A percentile compares a stretch with the other conserved stretches of the same genome.
These are phyloP conservation scores for Nyctalus aviator DNA, from an alignment of 2,797 vertebrate genomes.

Conservation along the genomic window DNA sequence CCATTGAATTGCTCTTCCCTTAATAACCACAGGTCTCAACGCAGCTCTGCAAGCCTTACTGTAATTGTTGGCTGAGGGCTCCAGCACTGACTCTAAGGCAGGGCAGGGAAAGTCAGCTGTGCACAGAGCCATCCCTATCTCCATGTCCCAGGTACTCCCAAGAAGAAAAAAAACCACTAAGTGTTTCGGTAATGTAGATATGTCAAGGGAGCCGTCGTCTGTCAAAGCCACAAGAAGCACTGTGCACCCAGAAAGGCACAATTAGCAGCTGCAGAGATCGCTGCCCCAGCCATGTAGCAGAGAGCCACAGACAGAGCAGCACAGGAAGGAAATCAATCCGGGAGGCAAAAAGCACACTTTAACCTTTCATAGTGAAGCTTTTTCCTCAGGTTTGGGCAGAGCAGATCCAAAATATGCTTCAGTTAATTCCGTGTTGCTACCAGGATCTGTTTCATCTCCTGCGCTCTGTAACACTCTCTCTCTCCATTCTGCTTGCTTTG, in stretches of 20 bases:
- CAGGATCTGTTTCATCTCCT: neutral
- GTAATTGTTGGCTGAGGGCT: neutral
- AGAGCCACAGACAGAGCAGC: neutral
- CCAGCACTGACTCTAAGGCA: neutral
- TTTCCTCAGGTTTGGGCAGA: slow-evolving; percentile 8
- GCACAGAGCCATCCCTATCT: slow-evolving; percentile 36
- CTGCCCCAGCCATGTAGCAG: neutral
- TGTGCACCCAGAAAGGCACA: neutral
- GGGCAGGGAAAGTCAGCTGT: neutral
- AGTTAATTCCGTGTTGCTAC: neutral
- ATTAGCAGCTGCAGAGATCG: neutral
- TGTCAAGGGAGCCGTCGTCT: neutral
- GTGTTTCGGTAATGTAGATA: neutral
- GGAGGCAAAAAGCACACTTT: neutral
- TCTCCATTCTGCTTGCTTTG: neutral
- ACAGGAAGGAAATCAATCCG: neutral
- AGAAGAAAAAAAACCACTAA: neutral
- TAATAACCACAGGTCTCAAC: neutral
- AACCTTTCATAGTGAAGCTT: neutral
- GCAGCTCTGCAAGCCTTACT: neutral
- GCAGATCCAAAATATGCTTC: neutral
- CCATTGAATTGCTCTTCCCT: neutral
- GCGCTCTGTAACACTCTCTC: neutral
- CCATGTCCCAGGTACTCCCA: slow-evolving; percentile 19
- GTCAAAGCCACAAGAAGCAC: neutral